Evolutionary conservation across 2,113 vertebrate genomes (phyloP).

Genomic region (Engystomops pustulosus): DNA sequence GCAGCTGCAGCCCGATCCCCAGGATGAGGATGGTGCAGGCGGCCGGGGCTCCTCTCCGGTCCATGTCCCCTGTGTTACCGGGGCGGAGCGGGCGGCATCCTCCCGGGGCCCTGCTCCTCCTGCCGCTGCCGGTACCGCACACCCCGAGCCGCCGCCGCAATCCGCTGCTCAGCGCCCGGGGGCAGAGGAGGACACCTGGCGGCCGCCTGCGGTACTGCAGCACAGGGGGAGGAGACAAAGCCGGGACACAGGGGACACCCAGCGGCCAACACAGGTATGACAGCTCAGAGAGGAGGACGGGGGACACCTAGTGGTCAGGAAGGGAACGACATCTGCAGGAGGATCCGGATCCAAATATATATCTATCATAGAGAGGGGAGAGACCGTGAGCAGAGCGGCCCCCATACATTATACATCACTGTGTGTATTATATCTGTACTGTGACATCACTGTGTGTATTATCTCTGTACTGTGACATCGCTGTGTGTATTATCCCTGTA

Average conservation of each 20-base stretch:
- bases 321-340: neutral
- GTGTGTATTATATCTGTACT: too few relatives aligned
- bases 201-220: neutral
- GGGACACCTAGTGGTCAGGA: neutral
- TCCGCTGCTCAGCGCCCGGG: conserved; percentile 52
- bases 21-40: conserved; percentile 54
- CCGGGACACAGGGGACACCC: neutral
- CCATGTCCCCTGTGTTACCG: conserved; percentile 23
- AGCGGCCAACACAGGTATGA: neutral
- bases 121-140: too few relatives aligned
- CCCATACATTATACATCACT: too few relatives aligned
- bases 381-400: too few relatives aligned
- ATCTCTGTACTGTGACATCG: too few relatives aligned
- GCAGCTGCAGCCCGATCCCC: conserved; percentile 28
- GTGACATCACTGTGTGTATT: too few relatives aligned
- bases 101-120: conserved; percentile 28
- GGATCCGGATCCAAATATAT: too few relatives aligned
- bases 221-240: conserved; percentile 12
- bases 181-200: neutral
- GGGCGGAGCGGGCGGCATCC: neutral
- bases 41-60: conserved; percentile 33
- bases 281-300: neutral
- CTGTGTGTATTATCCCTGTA: too few relatives aligned
- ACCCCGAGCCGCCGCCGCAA: conserved; percentile 44
- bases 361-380: too few relatives aligned